These are phyloP conservation scores for Camponotus floridanus DNA, from an alignment of 1,140 invertebrate genomes.

Conservation along the genomic window DNA sequence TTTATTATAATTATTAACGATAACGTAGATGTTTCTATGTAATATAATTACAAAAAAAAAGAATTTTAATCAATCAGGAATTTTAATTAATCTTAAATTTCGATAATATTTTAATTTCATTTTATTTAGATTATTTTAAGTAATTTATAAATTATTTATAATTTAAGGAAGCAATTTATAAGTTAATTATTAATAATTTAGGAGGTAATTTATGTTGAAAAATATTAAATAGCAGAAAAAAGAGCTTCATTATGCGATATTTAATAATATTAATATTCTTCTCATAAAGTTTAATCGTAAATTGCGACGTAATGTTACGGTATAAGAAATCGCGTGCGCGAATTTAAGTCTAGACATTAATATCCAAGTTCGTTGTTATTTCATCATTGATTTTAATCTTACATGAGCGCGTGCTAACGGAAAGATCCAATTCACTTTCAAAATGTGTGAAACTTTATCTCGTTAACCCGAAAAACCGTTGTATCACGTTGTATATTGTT, in stretches of 20 bases:
- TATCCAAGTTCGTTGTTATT: not conserved
- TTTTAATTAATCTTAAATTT: no score
- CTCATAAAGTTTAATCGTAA: slow-evolving; percentile 33
- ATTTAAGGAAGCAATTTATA: no score
- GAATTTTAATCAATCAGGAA: no score
- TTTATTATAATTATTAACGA: not conserved
- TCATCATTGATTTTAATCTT: slow-evolving; percentile 20
- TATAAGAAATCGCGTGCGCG: not conserved
- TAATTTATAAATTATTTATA: no score
- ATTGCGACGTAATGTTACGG: slow-evolving; percentile 30
- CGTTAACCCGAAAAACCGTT: slow-evolving; percentile 27
- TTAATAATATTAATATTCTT: not conserved
- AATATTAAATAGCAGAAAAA: no score
- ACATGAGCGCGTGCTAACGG: slow-evolving; percentile 1
- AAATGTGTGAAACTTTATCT: slow-evolving; percentile 43
- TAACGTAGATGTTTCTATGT: not conserved
- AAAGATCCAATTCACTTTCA: slow-evolving; percentile 44
- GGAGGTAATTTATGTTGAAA: no score
- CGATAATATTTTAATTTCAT: no score
- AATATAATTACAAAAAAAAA: no score
- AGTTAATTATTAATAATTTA: no score
- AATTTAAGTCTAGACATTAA: slow-evolving; percentile 42
- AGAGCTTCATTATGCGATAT: no score
- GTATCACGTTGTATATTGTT: slow-evolving; percentile 70
- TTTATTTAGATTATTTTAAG: no score